phyloP scores from a whole-genome alignment of 2,113 vertebrate genomes.

The Megaceryle torquata region DNA sequence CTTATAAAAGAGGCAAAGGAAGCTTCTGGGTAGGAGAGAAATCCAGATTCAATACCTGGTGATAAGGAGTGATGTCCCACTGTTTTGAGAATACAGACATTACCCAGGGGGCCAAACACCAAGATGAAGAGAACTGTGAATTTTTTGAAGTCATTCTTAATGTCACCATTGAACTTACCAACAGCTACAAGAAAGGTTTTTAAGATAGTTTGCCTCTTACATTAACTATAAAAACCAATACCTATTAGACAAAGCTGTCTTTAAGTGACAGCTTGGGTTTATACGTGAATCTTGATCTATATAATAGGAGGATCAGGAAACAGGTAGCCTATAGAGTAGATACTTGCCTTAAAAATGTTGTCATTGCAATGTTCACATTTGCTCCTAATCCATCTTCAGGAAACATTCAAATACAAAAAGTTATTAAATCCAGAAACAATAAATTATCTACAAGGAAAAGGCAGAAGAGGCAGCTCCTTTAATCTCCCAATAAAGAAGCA shows the following conservation, averaged over 20 bases:
- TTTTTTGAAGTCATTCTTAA: neutral
- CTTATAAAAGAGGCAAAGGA: neutral
- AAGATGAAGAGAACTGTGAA: neutral
- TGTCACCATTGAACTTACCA: neutral
- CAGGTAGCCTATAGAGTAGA: neutral
- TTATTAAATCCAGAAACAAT: slow-evolving; percentile 31
- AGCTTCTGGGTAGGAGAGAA: neutral
- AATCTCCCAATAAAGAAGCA: slow-evolving; percentile 37
- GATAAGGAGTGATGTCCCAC: neutral
- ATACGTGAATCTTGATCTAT: neutral
- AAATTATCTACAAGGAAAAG: slow-evolving; percentile 32
- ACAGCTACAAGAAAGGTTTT: neutral
- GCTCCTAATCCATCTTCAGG: neutral
- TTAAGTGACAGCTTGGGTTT: neutral
- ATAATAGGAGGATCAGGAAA: neutral
- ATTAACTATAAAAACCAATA: neutral
- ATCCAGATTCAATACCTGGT: neutral
- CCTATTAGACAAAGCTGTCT: neutral
- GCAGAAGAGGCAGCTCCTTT: slow-evolving; percentile 5
- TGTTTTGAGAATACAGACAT: neutral
- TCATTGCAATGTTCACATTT: neutral
- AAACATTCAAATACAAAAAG: neutral
- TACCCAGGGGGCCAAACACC: neutral
- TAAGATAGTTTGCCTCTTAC: neutral
- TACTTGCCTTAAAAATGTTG: neutral